Evolutionary conservation across 2,113 vertebrate genomes (phyloP), one percentile per base, ranked within the genome.

Genomic region (Rhipidura dahli): DNA sequence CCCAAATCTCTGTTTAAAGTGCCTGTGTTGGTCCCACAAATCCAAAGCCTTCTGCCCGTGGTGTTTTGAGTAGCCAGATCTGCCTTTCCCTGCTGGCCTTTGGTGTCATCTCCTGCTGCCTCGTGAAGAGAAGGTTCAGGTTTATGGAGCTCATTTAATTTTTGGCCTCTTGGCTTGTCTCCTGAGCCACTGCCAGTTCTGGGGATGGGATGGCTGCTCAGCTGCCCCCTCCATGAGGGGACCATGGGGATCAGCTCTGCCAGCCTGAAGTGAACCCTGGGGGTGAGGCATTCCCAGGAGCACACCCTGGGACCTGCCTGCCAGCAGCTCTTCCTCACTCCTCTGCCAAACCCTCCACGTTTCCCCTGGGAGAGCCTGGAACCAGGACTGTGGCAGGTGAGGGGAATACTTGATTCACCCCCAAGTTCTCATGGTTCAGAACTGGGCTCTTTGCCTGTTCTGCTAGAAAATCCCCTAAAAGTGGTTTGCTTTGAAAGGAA

Each of bases 31-130:
- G 50, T 65, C 59, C 71, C 54, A 14, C 31, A 63, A 68, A 4
- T 7, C 1, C 35, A 4, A 26, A 54, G 7, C 37, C 35, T 44
- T 59, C n/a, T 18, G 1, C 28, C 37, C 13, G 0, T 20, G 49
- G 65, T 44, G 57, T 70, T 71, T 49, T 28, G 39, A 49, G 64
- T 7, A 28, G 35, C 54, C 88, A 75, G 39, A 10, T 60, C 23
- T 63, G 64, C 68, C 60, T 28, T 28, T 33, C 60, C 66, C 81
- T 68, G 83, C 75, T 47, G 57, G 4, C 26, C 42, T 47, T 89
- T 28, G 57, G 31, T 56, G 90, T 33, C 45, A 5, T 4, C 64
- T 72, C 66, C 83, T 54, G 51, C 57, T 71, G 59, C 75, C 40
- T 35, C 2, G 4, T 13, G 37, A 50, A 54, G 54, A 84, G 68